Evolutionary conservation across 2,888 invertebrate species (phyloP).

Genomic region (Heteropelma amictum): DNA sequence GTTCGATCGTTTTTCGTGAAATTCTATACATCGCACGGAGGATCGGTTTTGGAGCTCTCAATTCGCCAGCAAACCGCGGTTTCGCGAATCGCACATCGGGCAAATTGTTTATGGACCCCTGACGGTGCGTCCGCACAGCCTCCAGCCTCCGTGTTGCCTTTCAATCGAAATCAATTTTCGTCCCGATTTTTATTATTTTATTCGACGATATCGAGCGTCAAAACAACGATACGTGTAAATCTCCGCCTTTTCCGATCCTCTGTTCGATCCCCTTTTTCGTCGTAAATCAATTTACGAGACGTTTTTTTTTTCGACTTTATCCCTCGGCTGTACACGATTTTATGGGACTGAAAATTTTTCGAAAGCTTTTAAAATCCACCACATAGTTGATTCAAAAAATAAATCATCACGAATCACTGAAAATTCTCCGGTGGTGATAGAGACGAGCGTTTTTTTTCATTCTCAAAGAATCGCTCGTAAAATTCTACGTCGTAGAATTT

Average conservation of each 20-base stretch:
- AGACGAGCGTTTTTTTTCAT: too few species aligned
- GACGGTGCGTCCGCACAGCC: conserved; percentile 2
- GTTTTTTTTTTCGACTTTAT: neutral
- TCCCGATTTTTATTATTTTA: neutral
- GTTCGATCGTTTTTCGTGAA: too few species aligned
- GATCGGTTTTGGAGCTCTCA: conserved; percentile 15
- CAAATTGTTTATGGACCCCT: conserved; percentile 48
- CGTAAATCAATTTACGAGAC: conserved; percentile 17
- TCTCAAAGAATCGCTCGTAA: too few species aligned
- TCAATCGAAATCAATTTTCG: conserved; percentile 47
- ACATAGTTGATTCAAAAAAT: too few species aligned
- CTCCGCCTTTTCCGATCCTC: neutral
- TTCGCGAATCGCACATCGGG: conserved; percentile 41
- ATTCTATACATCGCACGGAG: conserved; percentile 34
- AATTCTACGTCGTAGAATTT: too few species aligned
- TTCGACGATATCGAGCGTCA: neutral
- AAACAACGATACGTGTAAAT: neutral
- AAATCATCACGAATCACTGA: too few species aligned
- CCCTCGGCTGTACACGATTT: too few species aligned
- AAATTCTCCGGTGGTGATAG: too few species aligned
- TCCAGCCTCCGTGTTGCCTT: conserved; percentile 23
- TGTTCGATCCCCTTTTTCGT: neutral
- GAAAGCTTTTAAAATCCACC: too few species aligned
- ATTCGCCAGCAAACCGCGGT: conserved; percentile 38
- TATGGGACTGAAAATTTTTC: too few species aligned